Base-by-base conservation (phyloP, 1,140 invertebrate genomes). In the Nephila pilipes region DNA sequence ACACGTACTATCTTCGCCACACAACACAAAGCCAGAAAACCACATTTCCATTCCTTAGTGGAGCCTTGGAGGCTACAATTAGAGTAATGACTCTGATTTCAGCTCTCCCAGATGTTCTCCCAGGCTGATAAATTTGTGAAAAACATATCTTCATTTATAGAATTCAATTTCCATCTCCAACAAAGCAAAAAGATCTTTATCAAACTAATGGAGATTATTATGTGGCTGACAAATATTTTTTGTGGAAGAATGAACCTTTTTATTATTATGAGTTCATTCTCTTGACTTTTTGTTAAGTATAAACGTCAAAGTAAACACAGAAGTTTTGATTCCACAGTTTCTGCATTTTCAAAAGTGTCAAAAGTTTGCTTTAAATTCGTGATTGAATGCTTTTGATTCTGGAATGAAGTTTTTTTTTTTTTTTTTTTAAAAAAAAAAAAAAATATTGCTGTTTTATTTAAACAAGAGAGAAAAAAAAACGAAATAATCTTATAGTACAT, bases 181-280 rank as follows among this genome's bases (percentile, higher is more conserved):
- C 6, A 75, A 32, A 32, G 32, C 69, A 75, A 60, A 75, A 29
- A 75, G 69, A 75, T 75, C 69, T 75, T 75, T 32, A 36, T 75
- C 69, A 32, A 2, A 1, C 29, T 75, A 75, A 75, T 75, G 69
- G 69, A 75, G 29, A 75, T 75, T 32, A 32, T 75, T 75, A 0
- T 75, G 14, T 16, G 4, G 2, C 69, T 75, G 69, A 75, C 29
- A 75, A 75, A 75, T 75, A 18, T 29, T 6, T 75, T 75, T 6
- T 36, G 29, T 36, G 16, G 18, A 16, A 75, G 69, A 32, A 75
- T 75, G 69, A 25, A 14, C 2, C 2, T 36, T 75, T 75, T 75
- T 75, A 29, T 36, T 65, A 10, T 25, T 46, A 46, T 46, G 46
- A 46, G 6, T 6, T 4, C 46, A 10, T 10, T 6, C 46, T 46